Evolutionary conservation across 30 jellyfish, hydroid and myxozoan genomes (phyloP).

Genomic region (Aurelia aurita complex sp. Pacific): DNA sequence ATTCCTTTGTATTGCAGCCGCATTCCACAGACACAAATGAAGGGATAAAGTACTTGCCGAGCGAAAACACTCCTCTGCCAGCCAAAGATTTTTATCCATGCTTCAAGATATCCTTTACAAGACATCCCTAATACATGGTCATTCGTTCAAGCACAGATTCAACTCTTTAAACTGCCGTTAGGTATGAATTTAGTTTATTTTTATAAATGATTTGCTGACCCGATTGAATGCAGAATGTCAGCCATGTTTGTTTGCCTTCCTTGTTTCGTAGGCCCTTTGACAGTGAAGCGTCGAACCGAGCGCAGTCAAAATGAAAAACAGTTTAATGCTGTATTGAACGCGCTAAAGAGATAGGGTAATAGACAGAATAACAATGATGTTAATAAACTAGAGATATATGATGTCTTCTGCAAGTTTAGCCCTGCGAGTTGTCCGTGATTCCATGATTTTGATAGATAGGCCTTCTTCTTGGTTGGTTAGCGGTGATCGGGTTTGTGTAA

Average conservation of each 20-base stretch:
- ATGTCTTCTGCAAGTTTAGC: too few species aligned
- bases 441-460: too few species aligned
- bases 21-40: constrained; percentile 38
- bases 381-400: too few species aligned
- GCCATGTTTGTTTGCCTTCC: constrained; percentile 51
- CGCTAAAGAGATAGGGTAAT: too few species aligned
- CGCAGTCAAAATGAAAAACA: too few species aligned
- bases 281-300: not conserved
- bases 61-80: not conserved
- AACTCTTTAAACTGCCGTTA: not conserved
- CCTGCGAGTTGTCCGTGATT: too few species aligned
- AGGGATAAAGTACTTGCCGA: constrained; percentile 9
- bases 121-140: not conserved
- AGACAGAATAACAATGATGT: too few species aligned
- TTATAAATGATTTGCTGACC: not conserved
- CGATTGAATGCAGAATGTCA: not conserved
- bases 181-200: not conserved
- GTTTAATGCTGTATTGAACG: too few species aligned
- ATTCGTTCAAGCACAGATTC: not conserved
- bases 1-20: constrained; percentile 1
- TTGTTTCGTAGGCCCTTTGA: constrained; percentile 26
- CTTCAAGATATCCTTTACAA: not conserved
- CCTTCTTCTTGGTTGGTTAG: too few species aligned
- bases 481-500: too few species aligned
- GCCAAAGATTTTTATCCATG: too few species aligned